Percentiles rank a stretch among this genome's conserved stretches.
Conservation (phyloP, 1,140 invertebrate genomes). For the Heliconius congener region DNA sequence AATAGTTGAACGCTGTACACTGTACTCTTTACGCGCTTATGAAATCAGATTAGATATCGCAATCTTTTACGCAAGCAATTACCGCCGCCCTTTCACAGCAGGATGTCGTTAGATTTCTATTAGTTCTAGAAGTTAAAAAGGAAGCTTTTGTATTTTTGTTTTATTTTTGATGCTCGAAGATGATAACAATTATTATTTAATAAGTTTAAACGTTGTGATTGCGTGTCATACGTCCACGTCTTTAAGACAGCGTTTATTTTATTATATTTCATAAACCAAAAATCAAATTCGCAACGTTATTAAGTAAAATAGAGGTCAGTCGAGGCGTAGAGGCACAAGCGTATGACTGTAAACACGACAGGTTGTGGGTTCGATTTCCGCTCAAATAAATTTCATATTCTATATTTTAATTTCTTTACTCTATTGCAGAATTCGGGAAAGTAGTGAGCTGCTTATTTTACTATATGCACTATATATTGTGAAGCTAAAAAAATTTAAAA, state of each 20-base stretch:
- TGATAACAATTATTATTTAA: not conserved
- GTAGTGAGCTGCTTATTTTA: no score
- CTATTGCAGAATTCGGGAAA: no score
- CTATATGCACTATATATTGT: no score
- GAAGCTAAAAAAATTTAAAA: no score
- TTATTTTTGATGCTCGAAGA: not conserved
- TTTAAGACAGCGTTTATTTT: not conserved
- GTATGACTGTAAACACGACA: no score
- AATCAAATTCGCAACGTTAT: not conserved
- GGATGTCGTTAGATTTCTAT: conserved; percentile 36
- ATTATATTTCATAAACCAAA: not conserved
- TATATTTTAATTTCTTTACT: no score
- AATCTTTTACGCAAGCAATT: conserved; percentile 49
- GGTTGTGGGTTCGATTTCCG: no score
- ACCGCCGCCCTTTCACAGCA: conserved; percentile 45
- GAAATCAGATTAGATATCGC: conserved; percentile 48
- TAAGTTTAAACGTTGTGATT: not conserved
- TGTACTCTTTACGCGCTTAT: conserved; percentile 33
- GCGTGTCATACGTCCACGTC: not conserved
- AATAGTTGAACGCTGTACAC: conserved; percentile 51
- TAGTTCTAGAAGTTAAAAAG: not conserved
- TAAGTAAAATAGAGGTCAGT: no score
- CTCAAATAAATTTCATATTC: no score
- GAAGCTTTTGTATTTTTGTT: not conserved
- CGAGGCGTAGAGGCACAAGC: no score